Evolutionary conservation across 2,113 vertebrate genomes (phyloP).

Genomic region (Daubentonia madagascariensis): DNA sequence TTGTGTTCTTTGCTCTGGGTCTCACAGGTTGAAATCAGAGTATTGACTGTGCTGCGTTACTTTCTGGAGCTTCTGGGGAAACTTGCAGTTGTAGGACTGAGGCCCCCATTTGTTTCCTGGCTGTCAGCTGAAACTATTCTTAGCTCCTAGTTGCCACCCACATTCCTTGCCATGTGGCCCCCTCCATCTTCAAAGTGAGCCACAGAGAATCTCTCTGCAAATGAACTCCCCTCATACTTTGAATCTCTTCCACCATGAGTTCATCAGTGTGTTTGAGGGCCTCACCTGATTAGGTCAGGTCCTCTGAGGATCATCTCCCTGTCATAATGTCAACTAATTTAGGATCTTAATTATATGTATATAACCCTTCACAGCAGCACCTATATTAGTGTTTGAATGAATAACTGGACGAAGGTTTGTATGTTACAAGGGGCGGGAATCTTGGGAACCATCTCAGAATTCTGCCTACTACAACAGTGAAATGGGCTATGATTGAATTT

Average conservation of each 20-base stretch:
- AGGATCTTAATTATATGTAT: background rate
- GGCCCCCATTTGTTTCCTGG: background rate
- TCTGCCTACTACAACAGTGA: background rate
- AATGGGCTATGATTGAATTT: background rate
- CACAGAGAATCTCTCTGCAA: background rate
- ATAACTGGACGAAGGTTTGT: background rate
- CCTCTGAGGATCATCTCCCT: background rate
- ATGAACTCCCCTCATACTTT: background rate
- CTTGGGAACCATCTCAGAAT: background rate
- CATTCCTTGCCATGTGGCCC: background rate
- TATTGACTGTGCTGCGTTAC: background rate
- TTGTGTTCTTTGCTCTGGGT: background rate
- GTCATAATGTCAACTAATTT: background rate
- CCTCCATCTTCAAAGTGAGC: background rate
- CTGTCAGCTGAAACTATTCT: background rate
- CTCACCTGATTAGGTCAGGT: background rate
- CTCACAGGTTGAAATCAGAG: background rate
- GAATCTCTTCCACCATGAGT: background rate
- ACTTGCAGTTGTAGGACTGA: background rate
- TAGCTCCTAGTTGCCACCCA: background rate
- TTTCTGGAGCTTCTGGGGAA: background rate
- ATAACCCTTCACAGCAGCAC: background rate
- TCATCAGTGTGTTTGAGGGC: background rate
- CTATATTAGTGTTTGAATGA: background rate
- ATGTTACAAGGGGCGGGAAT: background rate